These are phyloP conservation scores for Aphodius granarius DNA, from an alignment of 2,888 invertebrate genomes.

Conservation along the genomic window DNA sequence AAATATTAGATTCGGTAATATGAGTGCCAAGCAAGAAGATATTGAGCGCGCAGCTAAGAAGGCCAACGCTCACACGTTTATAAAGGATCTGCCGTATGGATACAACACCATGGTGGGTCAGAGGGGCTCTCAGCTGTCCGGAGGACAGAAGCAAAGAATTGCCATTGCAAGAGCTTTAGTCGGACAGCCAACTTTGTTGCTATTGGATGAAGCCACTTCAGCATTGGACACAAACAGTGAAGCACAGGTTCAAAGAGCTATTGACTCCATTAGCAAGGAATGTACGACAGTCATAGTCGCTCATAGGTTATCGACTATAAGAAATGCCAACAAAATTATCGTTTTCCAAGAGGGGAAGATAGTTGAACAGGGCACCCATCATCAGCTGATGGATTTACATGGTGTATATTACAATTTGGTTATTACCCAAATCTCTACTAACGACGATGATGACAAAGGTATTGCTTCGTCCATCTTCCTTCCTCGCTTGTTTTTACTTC, in stretches of 20 bases:
- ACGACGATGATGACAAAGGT: conserved; percentile 12
- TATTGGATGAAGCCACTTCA: conserved; percentile 88
- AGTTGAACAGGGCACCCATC: conserved; percentile 72
- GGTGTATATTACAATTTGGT: conserved; percentile 73
- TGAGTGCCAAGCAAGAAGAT: conserved; percentile 65
- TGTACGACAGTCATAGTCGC: conserved; percentile 80
- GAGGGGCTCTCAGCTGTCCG: conserved; percentile 78
- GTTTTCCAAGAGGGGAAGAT: conserved; percentile 70
- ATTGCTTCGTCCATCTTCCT: not conserved
- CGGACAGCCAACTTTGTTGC: conserved; percentile 74
- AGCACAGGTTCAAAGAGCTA: conserved; percentile 81
- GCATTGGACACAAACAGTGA: conserved; percentile 89
- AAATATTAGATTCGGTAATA: conserved; percentile 80
- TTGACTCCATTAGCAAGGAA: conserved; percentile 72
- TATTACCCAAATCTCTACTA: conserved; percentile 58
- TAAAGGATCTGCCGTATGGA: conserved; percentile 72
- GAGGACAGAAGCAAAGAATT: conserved; percentile 88
- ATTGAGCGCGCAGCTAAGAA: conserved; percentile 71
- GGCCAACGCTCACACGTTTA: conserved; percentile 79
- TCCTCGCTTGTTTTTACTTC: too few species aligned
- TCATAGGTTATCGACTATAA: conserved; percentile 74
- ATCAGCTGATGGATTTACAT: conserved; percentile 65
- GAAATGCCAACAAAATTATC: conserved; percentile 72
- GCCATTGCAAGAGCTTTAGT: conserved; percentile 89
- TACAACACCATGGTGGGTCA: conserved; percentile 86